Evolutionary conservation across 2,888 invertebrate species (phyloP).

Genomic region (Leptothorax acervorum): DNA sequence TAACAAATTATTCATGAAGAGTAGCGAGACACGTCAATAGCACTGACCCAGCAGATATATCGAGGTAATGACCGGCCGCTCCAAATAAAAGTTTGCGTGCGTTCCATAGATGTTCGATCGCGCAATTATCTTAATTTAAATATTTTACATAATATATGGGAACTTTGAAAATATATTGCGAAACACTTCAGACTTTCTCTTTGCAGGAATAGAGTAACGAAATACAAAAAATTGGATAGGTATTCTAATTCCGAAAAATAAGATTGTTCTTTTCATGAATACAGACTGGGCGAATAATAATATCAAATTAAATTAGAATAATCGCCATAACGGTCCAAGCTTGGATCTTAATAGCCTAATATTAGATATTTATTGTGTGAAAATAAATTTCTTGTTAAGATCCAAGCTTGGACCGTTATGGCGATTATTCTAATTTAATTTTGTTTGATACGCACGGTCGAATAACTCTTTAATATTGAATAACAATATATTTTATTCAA

Average conservation of each 20-base stretch:
- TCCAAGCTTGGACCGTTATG: no score
- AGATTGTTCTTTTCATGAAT: background rate
- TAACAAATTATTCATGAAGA: conserved; percentile 18
- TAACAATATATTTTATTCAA: background rate
- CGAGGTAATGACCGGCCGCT: conserved; percentile 44
- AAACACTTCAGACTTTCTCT: background rate
- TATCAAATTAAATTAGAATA: no score
- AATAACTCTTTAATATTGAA: no score
- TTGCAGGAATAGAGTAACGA: background rate
- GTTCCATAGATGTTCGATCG: conserved; percentile 16
- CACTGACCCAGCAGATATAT: conserved; percentile 38
- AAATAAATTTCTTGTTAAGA: no score
- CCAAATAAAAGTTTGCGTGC: conserved; percentile 40
- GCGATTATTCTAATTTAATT: no score
- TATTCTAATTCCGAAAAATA: background rate
- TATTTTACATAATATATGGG: background rate
- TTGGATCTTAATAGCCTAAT: no score
- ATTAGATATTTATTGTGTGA: no score
- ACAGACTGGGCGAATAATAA: background rate
- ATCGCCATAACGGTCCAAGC: no score
- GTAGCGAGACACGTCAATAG: conserved; percentile 29
- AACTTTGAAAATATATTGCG: background rate
- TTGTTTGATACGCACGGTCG: no score
- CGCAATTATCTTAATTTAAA: conserved; percentile 41
- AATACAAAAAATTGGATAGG: background rate